A percentile compares a stretch with the other conserved stretches of the same genome.
Evolutionary conservation across 2,113 vertebrate genomes (phyloP).

Genomic region (Smithornis capensis): DNA sequence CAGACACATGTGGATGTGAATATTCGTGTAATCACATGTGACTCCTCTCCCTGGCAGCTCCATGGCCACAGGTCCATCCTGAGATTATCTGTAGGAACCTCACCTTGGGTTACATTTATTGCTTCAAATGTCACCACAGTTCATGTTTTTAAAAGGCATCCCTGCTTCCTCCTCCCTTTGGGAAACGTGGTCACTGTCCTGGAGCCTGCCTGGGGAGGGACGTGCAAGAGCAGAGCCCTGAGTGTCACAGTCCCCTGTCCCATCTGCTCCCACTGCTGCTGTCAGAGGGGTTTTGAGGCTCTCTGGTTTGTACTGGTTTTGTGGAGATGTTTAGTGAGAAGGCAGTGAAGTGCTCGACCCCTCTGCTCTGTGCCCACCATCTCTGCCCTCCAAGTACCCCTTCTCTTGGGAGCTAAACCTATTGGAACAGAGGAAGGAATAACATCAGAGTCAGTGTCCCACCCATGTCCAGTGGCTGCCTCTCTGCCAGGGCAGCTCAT

Average conservation of each 20-base stretch:
- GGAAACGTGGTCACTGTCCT: neutral
- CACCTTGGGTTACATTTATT: rapidly evolving
- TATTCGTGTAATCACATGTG: neutral
- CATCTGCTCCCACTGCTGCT: neutral
- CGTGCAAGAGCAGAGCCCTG: neutral
- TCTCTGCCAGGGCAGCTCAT: neutral
- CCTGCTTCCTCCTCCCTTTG: neutral
- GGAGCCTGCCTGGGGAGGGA: neutral
- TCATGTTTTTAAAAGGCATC: neutral
- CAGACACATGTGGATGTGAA: no score
- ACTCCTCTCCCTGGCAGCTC: neutral
- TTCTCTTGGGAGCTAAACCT: neutral
- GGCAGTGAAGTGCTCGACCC: neutral
- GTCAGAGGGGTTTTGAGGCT: rapidly evolving
- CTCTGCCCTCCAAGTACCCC: neutral
- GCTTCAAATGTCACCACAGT: neutral
- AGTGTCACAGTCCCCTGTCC: neutral
- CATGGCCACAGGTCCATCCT: neutral
- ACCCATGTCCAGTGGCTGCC: neutral
- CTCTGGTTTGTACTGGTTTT: neutral
- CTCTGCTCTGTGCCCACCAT: neutral
- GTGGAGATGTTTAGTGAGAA: neutral
- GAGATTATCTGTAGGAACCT: neutral
- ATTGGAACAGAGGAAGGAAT: rapidly evolving
- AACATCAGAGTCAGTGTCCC: neutral